These are phyloP conservation scores for Hyposoter dolosus DNA, from an alignment of 2,888 invertebrate species.

Conservation along the genomic window DNA sequence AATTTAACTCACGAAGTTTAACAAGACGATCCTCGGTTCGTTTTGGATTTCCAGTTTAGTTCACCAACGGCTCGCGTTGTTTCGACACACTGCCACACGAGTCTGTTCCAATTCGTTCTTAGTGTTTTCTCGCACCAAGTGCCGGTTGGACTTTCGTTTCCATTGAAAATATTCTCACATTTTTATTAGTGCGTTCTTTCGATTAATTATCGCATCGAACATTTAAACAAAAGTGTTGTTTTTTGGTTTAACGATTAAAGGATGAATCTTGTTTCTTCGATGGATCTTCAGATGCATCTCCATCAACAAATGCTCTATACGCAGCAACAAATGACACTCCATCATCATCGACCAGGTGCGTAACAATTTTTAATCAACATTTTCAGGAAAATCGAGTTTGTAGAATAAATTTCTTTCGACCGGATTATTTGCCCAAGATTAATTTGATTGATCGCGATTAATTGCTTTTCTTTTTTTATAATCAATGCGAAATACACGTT, in stretches of 20 bases:
- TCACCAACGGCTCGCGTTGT: conserved; percentile 61
- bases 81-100: conserved; percentile 32
- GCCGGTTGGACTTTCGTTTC: conserved; percentile 24
- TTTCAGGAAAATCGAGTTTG: not conserved
- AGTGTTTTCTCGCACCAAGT: conserved; percentile 24
- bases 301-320: conserved; percentile 74
- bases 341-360: conserved; percentile 70
- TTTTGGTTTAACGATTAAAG: conserved; percentile 32
- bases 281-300: conserved; percentile 74
- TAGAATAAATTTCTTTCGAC: not conserved
- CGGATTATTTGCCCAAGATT: not conserved
- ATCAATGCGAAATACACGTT: not conserved
- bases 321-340: conserved; percentile 74
- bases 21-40: conserved; percentile 35
- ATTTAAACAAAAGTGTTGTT: conserved; percentile 46
- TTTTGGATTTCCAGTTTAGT: conserved; percentile 49
- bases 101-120: conserved; percentile 2
- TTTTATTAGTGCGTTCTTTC: conserved; percentile 49
- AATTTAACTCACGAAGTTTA: conserved; percentile 56
- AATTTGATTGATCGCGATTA: too few relatives aligned
- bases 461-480: not conserved
- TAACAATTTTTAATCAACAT: not conserved
- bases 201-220: not conserved
- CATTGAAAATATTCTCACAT: not conserved
- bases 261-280: conserved; percentile 73